Evolutionary conservation across 2,888 invertebrate species (phyloP), one percentile per base, ranked within the genome.

Genomic region (Synergus itoensis): DNA sequence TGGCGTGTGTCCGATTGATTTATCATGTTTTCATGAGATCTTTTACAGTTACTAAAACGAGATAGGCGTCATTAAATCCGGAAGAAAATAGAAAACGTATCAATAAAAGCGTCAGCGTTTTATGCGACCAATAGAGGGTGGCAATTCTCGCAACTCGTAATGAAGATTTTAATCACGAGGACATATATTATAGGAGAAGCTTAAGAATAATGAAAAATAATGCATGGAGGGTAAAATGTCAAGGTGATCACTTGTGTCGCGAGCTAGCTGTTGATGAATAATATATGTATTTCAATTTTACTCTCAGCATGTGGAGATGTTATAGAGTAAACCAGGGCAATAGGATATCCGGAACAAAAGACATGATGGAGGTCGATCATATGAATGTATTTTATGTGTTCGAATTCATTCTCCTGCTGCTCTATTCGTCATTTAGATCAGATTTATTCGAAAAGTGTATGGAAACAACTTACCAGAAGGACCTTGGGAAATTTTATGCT

Each of bases 311-410:
- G n/a, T 53, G n/a, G 53, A 53, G 53, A 53, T 53, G n/a, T n/a
- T 53, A n/a, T n/a, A n/a, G 53, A 53, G 53, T n/a, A 53, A 53
- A 53, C n/a, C 53, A 53, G 53, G n/a, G 53, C 53, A 53, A 53
- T n/a, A 53, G n/a, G 53, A 53, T 53, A 1, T 53, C n/a, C 53
- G 53, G n/a, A 53, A 53, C 53, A 53, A 53, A n/a, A 53, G 53
- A n/a, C 53, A 53, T 53, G 14, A 53, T n/a, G n/a, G 9, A 53
- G 53, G 53, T 53, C 53, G 53, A n/a, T 53, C 53, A 53, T 9
- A n/a, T n/a, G 8, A n/a, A 53, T 53, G n/a, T 53, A n/a, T 53
- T 53, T 53, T 53, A 53, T 53, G 53, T n/a, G n/a, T 53, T 53
- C n/a, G 53, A n/a, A 53, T 53, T n/a, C 9, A 53, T 53, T 53